A percentile compares a stretch with the other conserved stretches of the same genome.
Evolutionary conservation across 2,888 invertebrate genomes (phyloP).

Genomic region (Tetragonisca angustula): DNA sequence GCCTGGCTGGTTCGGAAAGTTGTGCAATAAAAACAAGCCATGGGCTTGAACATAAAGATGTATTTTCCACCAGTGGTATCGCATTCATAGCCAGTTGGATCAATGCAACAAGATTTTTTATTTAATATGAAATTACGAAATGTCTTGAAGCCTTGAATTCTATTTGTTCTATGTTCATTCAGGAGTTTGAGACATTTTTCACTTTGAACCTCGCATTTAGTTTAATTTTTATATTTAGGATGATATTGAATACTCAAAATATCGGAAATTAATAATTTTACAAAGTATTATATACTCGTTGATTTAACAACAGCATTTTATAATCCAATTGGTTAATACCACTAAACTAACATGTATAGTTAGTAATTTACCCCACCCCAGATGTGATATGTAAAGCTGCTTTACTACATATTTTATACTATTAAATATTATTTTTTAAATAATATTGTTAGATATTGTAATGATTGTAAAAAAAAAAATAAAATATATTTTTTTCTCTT

Average conservation of each 20-base stretch:
- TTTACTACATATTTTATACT: slow-evolving; percentile 81
- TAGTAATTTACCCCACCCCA: slow-evolving; percentile 78
- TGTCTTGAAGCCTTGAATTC: neutral
- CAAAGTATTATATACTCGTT: neutral
- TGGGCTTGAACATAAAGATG: slow-evolving; percentile 78
- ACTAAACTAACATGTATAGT: slow-evolving; percentile 57
- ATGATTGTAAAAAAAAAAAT: slow-evolving; percentile 76
- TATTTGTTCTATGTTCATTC: neutral
- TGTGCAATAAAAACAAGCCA: slow-evolving; percentile 90
- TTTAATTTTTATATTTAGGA: slow-evolving; percentile 2
- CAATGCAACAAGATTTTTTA: neutral
- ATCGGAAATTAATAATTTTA: neutral
- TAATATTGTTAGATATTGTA: slow-evolving; percentile 77
- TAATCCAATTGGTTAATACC: slow-evolving; percentile 58
- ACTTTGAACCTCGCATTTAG: slow-evolving; percentile 12
- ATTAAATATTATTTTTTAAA: slow-evolving; percentile 78
- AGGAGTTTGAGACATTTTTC: neutral
- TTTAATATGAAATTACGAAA: slow-evolving; percentile 5
- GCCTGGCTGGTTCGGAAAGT: slow-evolving; percentile 92
- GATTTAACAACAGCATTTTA: slow-evolving; percentile 1
- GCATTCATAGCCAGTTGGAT: slow-evolving; percentile 55
- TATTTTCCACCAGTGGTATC: slow-evolving; percentile 44
- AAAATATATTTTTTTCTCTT: slow-evolving; percentile 70
- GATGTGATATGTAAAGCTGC: slow-evolving; percentile 84
- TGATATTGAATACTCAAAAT: neutral